Conservation (phyloP, 2,797 vertebrate genomes). For the Chlorospingus semifuscus region DNA sequence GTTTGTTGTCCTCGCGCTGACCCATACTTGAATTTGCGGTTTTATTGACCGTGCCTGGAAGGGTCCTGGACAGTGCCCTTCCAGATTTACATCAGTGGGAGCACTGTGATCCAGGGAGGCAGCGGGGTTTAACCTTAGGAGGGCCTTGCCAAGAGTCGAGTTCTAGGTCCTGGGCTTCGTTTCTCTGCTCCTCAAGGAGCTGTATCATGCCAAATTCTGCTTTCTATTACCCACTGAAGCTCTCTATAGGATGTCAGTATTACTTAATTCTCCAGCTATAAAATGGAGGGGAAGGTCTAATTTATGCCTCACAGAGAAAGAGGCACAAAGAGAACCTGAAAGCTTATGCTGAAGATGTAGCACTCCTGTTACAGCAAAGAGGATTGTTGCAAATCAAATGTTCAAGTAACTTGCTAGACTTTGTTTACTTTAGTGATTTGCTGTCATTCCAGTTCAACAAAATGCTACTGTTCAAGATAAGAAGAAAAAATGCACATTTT, state of each 20-base stretch:
- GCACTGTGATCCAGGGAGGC: background rate
- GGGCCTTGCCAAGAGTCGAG: background rate
- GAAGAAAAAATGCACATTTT: constrained; percentile 53
- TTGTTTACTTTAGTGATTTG: constrained; percentile 14
- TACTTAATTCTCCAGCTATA: background rate
- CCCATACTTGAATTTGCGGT: background rate
- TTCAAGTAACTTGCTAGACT: background rate
- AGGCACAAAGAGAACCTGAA: background rate
- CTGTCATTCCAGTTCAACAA: constrained; percentile 1
- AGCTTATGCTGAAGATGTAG: background rate
- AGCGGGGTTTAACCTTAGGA: background rate
- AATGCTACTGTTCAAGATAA: constrained; percentile 54
- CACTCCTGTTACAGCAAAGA: background rate
- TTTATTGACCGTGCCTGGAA: background rate
- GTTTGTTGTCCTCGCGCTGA: background rate
- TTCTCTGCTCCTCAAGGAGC: background rate
- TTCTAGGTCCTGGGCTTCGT: background rate
- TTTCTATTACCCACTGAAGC: background rate
- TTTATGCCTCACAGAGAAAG: background rate
- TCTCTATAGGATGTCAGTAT: background rate
- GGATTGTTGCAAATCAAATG: background rate
- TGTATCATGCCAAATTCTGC: background rate
- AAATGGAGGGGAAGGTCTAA: background rate
- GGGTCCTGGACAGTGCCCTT: background rate
- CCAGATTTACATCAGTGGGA: background rate